These are phyloP conservation scores for Ormyrus labotus DNA, from an alignment of 2,888 invertebrate genomes.

Conservation along the genomic window DNA sequence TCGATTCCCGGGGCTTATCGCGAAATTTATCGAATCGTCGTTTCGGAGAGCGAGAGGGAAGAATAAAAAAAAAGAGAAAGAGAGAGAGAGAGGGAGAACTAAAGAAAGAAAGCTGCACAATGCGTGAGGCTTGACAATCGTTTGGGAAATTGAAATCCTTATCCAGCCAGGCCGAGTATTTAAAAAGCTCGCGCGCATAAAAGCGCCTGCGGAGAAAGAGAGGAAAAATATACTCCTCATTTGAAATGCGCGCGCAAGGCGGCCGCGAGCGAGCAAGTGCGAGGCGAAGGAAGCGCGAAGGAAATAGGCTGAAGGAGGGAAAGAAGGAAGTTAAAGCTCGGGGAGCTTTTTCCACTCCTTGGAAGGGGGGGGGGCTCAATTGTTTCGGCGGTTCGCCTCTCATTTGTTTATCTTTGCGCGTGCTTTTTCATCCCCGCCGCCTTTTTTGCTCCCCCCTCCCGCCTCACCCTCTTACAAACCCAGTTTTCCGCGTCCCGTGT, in stretches of 20 bases:
- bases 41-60: background rate
- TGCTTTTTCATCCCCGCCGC: background rate
- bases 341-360: background rate
- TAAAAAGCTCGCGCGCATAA: slow-evolving; percentile 62
- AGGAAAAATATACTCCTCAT: background rate
- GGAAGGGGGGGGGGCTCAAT: background rate
- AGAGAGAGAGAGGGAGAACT: background rate
- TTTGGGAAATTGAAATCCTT: slow-evolving; percentile 65
- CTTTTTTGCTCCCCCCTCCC: background rate
- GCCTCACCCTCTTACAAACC: slow-evolving; percentile 1
- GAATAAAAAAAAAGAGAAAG: slow-evolving; percentile 27
- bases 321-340: background rate
- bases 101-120: slow-evolving; percentile 15
- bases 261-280: background rate
- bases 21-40: slow-evolving; percentile 55
- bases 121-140: slow-evolving; percentile 47
- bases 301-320: slow-evolving; percentile 3
- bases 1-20: slow-evolving; percentile 54
- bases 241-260: slow-evolving; percentile 4
- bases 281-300: slow-evolving; percentile 6
- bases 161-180: slow-evolving; percentile 58
- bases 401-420: slow-evolving; percentile 19
- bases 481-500: slow-evolving; percentile 3
- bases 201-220: slow-evolving; percentile 48
- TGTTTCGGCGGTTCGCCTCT: background rate